Base-by-base conservation (phyloP, 2,113 vertebrate genomes). In the Percopsis transmontana region DNA sequence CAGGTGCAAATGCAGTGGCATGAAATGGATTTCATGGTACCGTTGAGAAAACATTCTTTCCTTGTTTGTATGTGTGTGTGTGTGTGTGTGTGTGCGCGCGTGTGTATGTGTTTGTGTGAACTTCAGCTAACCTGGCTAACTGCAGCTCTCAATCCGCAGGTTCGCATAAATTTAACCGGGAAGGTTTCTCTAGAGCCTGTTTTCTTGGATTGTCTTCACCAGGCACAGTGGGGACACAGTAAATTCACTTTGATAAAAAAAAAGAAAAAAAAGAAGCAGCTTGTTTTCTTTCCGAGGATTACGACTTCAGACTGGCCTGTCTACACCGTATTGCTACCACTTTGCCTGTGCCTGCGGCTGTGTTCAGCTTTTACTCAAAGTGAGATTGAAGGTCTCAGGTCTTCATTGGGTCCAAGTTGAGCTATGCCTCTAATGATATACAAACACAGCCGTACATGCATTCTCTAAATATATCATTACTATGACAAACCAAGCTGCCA, bases 301-400 rank as follows among this genome's bases (percentile, higher is more conserved):
- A 86, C 54, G 68, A 62, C 67, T 75, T 39, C 72, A 83, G 58
- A 58, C 76, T 73, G 67, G 64, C 53, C 55, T 73, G 60, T 76
- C 72, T 80, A 85, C 88, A 88, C 88, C 76, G 77, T 58, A 82
- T 67, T 77, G 76, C 71, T 82, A 84, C 68, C 62, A 83, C 55
- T 85, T 84, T 74, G 44, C 61, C 41, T 59, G 66, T 79, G 53
- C 59, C 65, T 59, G 74, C 50, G 57, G 68, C 62, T 74, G 76
- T 79, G 86, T 86, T 89, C 90, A 88, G 88, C 19, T 79, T 80
- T 70, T 84, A n/a, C 84, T 85, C 21, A 15, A 50, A 71, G 57
- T 72, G 72, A 84, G 81, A 89, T 73, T 39, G 61, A 86, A 73
- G 54, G 68, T 71, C 47, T 82, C 12, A 33, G 0, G 66, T 52